Conservation (phyloP, 2,797 vertebrate genomes). For the Acrossocheilus wenchowensis region DNA sequence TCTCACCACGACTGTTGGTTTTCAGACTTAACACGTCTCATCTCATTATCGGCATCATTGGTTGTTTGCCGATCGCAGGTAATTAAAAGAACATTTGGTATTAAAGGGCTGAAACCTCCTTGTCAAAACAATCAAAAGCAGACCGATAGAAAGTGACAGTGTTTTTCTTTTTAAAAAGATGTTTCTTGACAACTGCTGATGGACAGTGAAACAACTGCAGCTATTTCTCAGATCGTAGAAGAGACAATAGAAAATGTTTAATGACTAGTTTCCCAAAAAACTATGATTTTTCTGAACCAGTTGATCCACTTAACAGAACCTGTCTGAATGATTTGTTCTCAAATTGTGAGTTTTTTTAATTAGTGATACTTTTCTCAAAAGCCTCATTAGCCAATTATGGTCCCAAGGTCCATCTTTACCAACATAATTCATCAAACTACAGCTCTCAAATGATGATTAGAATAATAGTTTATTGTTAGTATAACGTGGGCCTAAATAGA, state of each 20-base stretch:
- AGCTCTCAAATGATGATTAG: neutral
- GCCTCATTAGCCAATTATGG: neutral
- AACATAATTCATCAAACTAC: neutral
- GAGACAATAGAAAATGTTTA: neutral
- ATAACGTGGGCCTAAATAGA: neutral
- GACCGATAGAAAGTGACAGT: neutral
- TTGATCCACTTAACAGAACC: neutral
- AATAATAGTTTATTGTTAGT: neutral
- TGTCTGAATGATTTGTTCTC: neutral
- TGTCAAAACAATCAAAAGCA: constrained; percentile 36
- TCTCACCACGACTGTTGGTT: constrained; percentile 37
- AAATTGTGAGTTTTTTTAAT: neutral
- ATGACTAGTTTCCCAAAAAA: neutral
- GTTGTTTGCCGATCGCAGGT: constrained; percentile 47
- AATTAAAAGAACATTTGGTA: constrained; percentile 34
- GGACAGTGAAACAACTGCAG: constrained; percentile 2
- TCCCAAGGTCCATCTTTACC: neutral
- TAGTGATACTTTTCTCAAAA: too few relatives aligned
- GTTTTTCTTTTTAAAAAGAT: neutral
- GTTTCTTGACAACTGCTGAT: neutral
- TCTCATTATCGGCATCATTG: constrained; percentile 47
- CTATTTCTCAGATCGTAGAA: neutral
- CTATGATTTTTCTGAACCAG: neutral
- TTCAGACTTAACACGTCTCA: constrained; percentile 47
- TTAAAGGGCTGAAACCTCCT: neutral